Conservation (phyloP, 2,888 invertebrate genomes). For the Merodon equestris region DNA sequence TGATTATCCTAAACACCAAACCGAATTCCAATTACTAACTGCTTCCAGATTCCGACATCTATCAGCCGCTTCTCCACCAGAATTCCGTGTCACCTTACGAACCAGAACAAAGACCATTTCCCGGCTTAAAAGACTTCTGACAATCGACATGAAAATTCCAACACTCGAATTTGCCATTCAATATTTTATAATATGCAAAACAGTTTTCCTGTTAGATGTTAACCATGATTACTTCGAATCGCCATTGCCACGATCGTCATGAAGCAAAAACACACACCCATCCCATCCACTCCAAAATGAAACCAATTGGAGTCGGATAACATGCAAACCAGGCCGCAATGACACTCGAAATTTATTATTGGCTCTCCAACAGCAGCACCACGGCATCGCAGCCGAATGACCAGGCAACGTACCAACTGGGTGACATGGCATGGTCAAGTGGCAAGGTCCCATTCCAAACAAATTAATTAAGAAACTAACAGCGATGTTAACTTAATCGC, state of each 20-base stretch:
- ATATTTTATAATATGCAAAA: slow-evolving; percentile 62
- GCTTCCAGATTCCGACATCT: no score
- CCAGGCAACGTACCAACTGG: slow-evolving; percentile 24
- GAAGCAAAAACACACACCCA: slow-evolving; percentile 12
- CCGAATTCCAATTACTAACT: no score
- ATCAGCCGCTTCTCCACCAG: neutral
- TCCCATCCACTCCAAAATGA: slow-evolving; percentile 37
- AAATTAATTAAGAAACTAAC: slow-evolving; percentile 69
- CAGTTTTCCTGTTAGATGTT: slow-evolving; percentile 50
- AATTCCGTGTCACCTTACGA: neutral
- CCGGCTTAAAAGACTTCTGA: slow-evolving; percentile 41
- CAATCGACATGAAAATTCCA: slow-evolving; percentile 50
- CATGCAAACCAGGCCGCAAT: slow-evolving; percentile 62
- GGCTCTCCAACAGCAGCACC: slow-evolving; percentile 12
- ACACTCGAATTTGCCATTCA: slow-evolving; percentile 49
- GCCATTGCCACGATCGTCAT: slow-evolving; percentile 13
- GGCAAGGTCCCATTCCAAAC: slow-evolving; percentile 66
- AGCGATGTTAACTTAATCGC: slow-evolving; percentile 68
- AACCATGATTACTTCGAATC: slow-evolving; percentile 24
- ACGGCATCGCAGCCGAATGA: slow-evolving; percentile 14
- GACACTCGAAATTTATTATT: slow-evolving; percentile 64
- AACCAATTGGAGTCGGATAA: slow-evolving; percentile 67
- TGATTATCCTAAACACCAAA: no score
- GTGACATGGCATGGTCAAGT: slow-evolving; percentile 67
- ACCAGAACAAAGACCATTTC: slow-evolving; percentile 1